Evolutionary conservation across 1,140 invertebrate species (phyloP).

Genomic region (Patella vulgata): DNA sequence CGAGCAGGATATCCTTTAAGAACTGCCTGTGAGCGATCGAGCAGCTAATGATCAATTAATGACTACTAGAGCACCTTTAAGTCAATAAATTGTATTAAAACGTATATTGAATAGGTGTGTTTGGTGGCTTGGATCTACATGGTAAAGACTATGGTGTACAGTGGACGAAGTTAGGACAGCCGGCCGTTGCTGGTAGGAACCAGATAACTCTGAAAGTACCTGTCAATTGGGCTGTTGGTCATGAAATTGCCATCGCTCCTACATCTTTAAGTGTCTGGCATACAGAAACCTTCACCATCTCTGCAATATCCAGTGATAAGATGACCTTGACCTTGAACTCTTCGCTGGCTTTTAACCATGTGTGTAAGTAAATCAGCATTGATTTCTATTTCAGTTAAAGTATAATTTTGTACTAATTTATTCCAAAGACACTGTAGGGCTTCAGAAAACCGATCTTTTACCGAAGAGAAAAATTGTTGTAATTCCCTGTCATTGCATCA

Average conservation of each 20-base stretch:
- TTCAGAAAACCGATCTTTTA: no score
- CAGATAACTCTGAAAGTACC: slow-evolving; percentile 42
- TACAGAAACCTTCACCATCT: slow-evolving; percentile 57
- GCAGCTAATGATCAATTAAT: no score
- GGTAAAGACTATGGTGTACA: slow-evolving; percentile 42
- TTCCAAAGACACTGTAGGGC: no score
- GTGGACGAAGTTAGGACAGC: slow-evolving; percentile 54
- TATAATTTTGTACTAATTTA: no score
- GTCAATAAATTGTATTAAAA: no score
- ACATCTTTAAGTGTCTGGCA: slow-evolving; percentile 54
- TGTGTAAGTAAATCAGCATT: slow-evolving; percentile 46
- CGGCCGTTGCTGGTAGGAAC: slow-evolving; percentile 42
- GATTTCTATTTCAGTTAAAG: slow-evolving; percentile 15
- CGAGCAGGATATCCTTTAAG: no score
- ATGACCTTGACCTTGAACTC: slow-evolving; percentile 51
- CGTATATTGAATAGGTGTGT: no score
- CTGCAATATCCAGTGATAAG: slow-evolving; percentile 36
- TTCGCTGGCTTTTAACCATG: slow-evolving; percentile 50
- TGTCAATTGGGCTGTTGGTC: slow-evolving; percentile 54
- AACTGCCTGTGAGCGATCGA: no score
- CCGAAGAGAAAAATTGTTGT: no score
- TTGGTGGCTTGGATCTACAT: slow-evolving; percentile 63
- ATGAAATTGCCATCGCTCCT: slow-evolving; percentile 60
- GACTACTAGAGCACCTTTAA: no score
- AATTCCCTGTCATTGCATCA: no score